Evolutionary conservation across 2,113 vertebrate genomes (phyloP), one percentile per base, ranked within the genome.

Genomic region (Amphilophus citrinellus): DNA sequence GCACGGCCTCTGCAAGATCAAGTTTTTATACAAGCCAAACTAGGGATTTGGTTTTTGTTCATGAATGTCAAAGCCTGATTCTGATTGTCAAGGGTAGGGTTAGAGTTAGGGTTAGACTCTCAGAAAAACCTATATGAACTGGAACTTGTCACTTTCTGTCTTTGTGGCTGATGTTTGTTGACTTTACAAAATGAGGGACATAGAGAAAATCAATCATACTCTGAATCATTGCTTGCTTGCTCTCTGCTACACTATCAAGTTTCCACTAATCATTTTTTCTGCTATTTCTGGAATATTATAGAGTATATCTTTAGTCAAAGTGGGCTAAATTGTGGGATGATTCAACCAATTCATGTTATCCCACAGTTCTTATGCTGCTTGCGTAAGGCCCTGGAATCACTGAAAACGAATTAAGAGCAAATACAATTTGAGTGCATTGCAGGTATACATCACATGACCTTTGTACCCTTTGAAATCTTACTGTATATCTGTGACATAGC

Each of bases 401-500:
- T 59, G 11, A 50, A 22, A 13, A 27, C 18, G 4, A 42, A 42
- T 61, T 77, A 60, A 57, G 20, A 77, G 17, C 56, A 68, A 77
- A 50, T 32, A 22, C 14, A 44, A 53, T 76, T 22, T 32, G 0
- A 42, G 42, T 80, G 18, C 24, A 65, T 87, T 47, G 59, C 32
- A 39, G 56, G 39, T 87, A 17, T 18, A 44, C 44, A 57, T 84
- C 47, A 4, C 61, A 10, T 76, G 50, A 86, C 65, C 68, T 22
- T 9, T 79, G 53, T 39, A 37, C 35, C 68, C 82, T 86, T 71
- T 83, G 85, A 91, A 84, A 78, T 79, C 61, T 56, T 39, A 14
- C 50, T 61, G 30, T 58, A 42, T 14, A 61, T 85, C 17, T 15
- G 58, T 81, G 56, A 71, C 87, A 93, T 92, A 89, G 47, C 93